Evolutionary conservation across 2,888 invertebrate species (phyloP), one percentile per base, ranked within the genome.

Genomic region (Lithodes maja): DNA sequence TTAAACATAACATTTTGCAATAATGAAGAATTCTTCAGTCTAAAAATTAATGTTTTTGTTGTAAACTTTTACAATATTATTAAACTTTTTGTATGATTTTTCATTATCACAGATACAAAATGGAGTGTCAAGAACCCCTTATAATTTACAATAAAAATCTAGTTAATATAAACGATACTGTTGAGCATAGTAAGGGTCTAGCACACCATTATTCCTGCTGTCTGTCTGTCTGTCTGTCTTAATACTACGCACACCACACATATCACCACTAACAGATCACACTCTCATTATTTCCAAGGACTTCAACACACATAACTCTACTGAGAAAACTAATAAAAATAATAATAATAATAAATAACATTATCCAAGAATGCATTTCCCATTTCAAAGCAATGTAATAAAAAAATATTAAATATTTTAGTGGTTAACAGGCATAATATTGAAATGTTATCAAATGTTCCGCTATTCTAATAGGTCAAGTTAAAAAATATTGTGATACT

Each of bases 91-190:
- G 78, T 89, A 69, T 49, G 69, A 50, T 83, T 85, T 89, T 86
- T 78, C 75, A 50, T 89, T 89, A 89, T 89, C 89, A 89, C 89
- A 89, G 89, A 89, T 89, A 85, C 71, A 85, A 85, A 77, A 82
- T 85, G 89, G 89, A 85, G 85, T 83, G 77, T 83, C 53, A 55
- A 68, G 77, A 83, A 89, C 89, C 82, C 83, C 85, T 82, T 78
- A 86, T 85, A 83, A 89, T 82, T 85, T 85, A 85, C 81, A 85
- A 89, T 85, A 85, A 89, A 53, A 89, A 83, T 83, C 82, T 86
- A 86, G 81, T 81, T 50, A 86, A 81, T 86, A 86, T 86, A 84
- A 86, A 86, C 74, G 69, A 74, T 74, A 83, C 68, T 82, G 68
- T 87, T 87, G 87, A 87, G 87, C 87, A 87, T 77, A 83, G 69